Percentiles rank a stretch among this genome's conserved stretches.
These are phyloP conservation scores for Bimastos eiseni DNA, from an alignment of 2,888 invertebrate species.

Conservation along the genomic window DNA sequence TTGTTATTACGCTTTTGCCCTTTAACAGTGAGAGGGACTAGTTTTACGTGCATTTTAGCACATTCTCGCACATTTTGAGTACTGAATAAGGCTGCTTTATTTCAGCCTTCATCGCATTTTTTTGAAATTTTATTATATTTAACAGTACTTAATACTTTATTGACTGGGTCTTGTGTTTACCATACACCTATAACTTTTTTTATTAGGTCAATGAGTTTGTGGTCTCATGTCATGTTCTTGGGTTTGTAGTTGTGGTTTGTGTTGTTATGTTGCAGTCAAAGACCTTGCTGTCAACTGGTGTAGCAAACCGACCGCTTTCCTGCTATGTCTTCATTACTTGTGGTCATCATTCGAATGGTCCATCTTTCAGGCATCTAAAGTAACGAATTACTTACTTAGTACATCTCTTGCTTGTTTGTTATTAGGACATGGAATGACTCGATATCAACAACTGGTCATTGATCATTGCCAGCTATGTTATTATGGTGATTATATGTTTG, in stretches of 20 bases:
- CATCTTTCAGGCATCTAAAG: neutral
- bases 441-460: too few species aligned
- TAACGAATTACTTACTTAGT: neutral
- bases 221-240: neutral
- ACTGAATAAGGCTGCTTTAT: too few species aligned
- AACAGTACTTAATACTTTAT: neutral
- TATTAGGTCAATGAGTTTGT: neutral
- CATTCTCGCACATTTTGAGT: too few species aligned
- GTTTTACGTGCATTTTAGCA: too few species aligned
- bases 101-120: too few species aligned
- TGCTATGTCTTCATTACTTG: neutral
- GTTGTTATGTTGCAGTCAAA: conserved; percentile 6
- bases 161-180: neutral
- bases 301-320: neutral
- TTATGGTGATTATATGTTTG: neutral
- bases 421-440: too few species aligned
- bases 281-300: neutral
- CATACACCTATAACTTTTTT: too few species aligned
- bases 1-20: too few species aligned
- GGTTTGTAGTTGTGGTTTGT: neutral
- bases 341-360: neutral
- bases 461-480: too few species aligned
- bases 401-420: neutral
- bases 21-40: too few species aligned
- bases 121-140: neutral